These are phyloP conservation scores for Pachypanchax playfairii DNA, from an alignment of 2,113 vertebrate genomes.

Conservation along the genomic window DNA sequence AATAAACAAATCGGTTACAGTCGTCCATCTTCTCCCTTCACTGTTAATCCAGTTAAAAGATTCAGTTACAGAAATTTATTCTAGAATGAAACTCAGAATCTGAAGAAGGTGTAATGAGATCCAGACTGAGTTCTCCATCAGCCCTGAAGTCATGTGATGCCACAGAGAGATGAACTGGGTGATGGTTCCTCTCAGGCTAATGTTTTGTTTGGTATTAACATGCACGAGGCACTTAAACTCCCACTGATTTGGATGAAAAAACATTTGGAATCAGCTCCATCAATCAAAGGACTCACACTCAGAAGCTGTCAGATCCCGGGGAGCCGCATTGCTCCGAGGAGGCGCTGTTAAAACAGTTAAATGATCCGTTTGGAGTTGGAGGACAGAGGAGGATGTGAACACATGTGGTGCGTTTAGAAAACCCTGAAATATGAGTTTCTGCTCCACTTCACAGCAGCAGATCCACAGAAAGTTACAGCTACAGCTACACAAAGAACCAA, in stretches of 20 bases:
- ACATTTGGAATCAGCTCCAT: constrained; percentile 79
- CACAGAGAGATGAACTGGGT: constrained; percentile 71
- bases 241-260: constrained; percentile 80
- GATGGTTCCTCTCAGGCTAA: constrained; percentile 74
- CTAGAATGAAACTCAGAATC: no score
- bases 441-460: background rate
- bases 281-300: constrained; percentile 75
- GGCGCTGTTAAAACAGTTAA: constrained; percentile 24
- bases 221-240: constrained; percentile 77
- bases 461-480: no score
- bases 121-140: no score
- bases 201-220: constrained; percentile 82
- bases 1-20: no score
- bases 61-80: no score
- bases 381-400: background rate
- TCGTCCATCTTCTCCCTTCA: no score
- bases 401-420: background rate
- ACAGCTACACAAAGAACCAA: no score
- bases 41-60: no score
- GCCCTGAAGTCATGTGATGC: constrained; percentile 62
- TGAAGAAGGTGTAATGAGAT: no score
- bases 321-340: constrained; percentile 33
- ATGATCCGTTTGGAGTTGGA: constrained; percentile 32
- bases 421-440: no score
- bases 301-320: constrained; percentile 74